Evolutionary conservation across 2,888 invertebrate species (phyloP).

Genomic region (Eupeodes luniger): DNA sequence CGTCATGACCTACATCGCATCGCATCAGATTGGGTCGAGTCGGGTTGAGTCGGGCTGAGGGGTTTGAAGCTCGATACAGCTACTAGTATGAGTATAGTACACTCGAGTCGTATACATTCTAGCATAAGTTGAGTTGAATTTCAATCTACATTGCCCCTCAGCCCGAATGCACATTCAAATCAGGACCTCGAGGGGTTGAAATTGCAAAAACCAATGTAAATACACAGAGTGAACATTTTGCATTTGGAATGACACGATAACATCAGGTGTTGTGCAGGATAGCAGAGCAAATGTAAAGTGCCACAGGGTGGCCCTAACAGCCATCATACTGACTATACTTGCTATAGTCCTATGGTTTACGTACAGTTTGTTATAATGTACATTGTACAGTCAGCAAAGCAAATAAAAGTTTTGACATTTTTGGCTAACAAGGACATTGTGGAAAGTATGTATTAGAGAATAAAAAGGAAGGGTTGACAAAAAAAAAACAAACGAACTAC

Average conservation of each 20-base stretch:
- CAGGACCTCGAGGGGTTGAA: constrained; percentile 53
- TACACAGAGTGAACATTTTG: constrained; percentile 43
- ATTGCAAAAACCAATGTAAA: constrained; percentile 69
- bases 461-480: neutral
- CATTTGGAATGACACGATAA: constrained; percentile 48
- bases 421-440: constrained; percentile 49
- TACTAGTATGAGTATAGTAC: neutral
- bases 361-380: neutral
- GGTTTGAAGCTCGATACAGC: neutral
- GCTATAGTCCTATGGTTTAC: neutral
- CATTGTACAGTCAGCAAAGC: constrained; percentile 23
- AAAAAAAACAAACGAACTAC: neutral
- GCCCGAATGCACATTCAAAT: constrained; percentile 63
- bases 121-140: constrained; percentile 30
- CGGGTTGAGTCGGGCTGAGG: no score
- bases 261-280: constrained; percentile 65
- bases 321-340: neutral
- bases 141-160: constrained; percentile 20
- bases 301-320: constrained; percentile 48
- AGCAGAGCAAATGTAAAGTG: constrained; percentile 39
- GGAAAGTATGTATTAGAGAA: constrained; percentile 16
- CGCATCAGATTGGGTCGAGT: no score
- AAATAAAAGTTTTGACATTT: constrained; percentile 50
- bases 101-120: no score
- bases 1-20: constrained; percentile 27